Evolutionary conservation across 2,888 invertebrate species (phyloP).

Genomic region (Ligdia adustata): DNA sequence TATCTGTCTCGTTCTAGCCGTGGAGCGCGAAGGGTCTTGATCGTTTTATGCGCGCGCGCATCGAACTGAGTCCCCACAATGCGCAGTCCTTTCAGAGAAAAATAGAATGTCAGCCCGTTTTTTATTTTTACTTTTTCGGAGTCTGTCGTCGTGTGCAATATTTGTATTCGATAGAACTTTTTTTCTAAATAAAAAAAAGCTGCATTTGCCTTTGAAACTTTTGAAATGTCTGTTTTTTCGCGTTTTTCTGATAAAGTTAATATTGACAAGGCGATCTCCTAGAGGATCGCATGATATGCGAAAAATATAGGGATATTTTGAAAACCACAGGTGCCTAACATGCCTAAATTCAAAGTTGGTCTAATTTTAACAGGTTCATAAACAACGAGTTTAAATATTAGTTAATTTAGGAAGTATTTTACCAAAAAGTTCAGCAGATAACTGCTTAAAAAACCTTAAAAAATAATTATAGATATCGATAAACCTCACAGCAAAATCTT

Average conservation of each 20-base stretch:
- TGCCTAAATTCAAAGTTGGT: no score
- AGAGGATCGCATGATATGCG: constrained; percentile 25
- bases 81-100: constrained; percentile 75
- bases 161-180: constrained; percentile 72
- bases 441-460: no score
- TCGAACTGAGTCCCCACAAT: constrained; percentile 60
- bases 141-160: constrained; percentile 76
- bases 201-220: constrained; percentile 49
- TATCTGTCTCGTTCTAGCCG: constrained; percentile 48
- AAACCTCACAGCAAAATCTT: no score
- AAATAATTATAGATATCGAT: no score
- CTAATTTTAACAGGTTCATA: no score
- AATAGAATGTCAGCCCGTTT: constrained; percentile 64
- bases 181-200: constrained; percentile 70
- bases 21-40: constrained; percentile 52
- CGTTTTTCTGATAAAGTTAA: constrained; percentile 50
- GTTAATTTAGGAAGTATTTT: no score
- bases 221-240: constrained; percentile 30
- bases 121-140: constrained; percentile 66
- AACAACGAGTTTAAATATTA: no score
- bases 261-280: constrained; percentile 51
- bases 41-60: constrained; percentile 74
- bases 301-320: no score
- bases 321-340: no score
- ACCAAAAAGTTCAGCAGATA: no score